Evolutionary conservation across 2,888 invertebrate genomes (phyloP).

Genomic region (Drosophila nr. perissopoda): DNA sequence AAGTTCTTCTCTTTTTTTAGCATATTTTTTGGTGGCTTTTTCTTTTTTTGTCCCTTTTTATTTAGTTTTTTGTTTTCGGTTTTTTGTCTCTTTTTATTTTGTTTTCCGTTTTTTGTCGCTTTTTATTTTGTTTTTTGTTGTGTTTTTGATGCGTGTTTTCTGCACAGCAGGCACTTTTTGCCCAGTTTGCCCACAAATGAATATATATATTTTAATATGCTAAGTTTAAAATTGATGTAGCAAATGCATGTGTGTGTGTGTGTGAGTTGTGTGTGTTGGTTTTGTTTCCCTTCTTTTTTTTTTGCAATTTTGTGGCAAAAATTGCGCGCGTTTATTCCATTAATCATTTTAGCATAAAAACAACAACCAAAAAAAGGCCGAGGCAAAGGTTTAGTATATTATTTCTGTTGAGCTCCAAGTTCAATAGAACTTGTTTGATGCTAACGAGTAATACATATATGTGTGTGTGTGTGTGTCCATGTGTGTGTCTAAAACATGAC

Average conservation of each 20-base stretch:
- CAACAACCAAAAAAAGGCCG: constrained; percentile 29
- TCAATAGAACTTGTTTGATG: constrained; percentile 75
- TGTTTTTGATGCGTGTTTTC: constrained; percentile 15
- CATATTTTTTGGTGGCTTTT: not conserved
- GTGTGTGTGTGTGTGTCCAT: not conserved
- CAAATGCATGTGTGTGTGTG: not conserved
- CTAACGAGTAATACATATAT: constrained; percentile 41
- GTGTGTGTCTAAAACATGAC: constrained; percentile 59
- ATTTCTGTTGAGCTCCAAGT: constrained; percentile 59
- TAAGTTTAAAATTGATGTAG: constrained; percentile 28
- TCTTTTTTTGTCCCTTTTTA: constrained; percentile 8
- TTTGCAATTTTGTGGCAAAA: constrained; percentile 48
- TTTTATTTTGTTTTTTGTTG: not conserved
- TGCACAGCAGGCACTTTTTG: constrained; percentile 65
- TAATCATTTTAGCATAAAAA: constrained; percentile 63
- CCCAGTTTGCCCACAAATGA: constrained; percentile 47
- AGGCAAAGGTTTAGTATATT: constrained; percentile 50
- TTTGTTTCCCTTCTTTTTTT: too few relatives aligned
- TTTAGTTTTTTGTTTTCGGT: constrained; percentile 1
- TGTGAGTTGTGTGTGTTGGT: constrained; percentile 2
- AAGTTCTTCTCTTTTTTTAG: constrained; percentile 4
- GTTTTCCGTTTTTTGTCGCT: not conserved
- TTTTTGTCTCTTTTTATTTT: not conserved
- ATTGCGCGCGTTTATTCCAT: constrained; percentile 67
- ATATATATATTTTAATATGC: constrained; percentile 56